Conservation (phyloP, 2,113 vertebrate species). For the Phylloscopus trochiloides region DNA sequence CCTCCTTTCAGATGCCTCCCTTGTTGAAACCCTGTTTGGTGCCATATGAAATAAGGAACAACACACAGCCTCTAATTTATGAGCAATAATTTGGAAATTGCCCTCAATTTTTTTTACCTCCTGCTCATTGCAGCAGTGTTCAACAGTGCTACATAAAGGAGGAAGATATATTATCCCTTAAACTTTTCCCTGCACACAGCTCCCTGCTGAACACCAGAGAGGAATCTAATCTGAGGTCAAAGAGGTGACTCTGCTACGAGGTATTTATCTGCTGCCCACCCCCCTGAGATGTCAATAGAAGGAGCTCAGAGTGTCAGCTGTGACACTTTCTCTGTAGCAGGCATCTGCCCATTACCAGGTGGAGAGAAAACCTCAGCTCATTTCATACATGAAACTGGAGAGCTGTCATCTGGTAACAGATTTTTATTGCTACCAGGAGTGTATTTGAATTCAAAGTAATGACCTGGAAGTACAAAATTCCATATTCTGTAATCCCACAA, state of each 20-base stretch:
- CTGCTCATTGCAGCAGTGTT: background rate
- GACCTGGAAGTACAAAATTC: conserved; percentile 38
- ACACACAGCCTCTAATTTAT: background rate
- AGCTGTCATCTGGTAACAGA: conserved; percentile 43
- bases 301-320: background rate
- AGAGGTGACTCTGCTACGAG: background rate
- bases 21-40: background rate
- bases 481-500: conserved; percentile 50
- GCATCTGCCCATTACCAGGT: conserved; percentile 25
- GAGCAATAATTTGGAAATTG: background rate
- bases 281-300: background rate
- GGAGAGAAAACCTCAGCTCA: background rate
- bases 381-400: background rate
- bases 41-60: background rate
- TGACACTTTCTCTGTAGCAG: background rate
- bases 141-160: background rate
- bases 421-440: conserved; percentile 45
- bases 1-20: conserved; percentile 19
- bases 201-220: background rate
- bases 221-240: background rate
- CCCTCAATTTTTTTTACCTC: background rate
- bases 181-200: background rate
- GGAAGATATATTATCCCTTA: background rate
- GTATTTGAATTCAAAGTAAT: conserved; percentile 44
- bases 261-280: background rate